phyloP scores from a whole-genome alignment of 1,140 invertebrate genomes.

The Chionoecetes opilio region DNA sequence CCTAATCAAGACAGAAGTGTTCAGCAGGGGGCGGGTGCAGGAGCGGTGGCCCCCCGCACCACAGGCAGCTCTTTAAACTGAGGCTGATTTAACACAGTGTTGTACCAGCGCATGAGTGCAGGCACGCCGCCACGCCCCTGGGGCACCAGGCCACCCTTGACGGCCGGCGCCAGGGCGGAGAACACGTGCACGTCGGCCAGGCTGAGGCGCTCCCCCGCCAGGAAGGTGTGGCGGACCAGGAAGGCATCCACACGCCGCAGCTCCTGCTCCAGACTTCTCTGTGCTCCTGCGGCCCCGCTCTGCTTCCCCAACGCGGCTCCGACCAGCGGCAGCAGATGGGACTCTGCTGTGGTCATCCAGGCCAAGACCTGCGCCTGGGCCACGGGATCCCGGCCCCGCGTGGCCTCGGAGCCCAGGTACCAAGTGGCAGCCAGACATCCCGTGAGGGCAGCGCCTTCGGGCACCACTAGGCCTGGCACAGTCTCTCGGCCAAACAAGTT shows the following conservation, averaged over 20 bases:
- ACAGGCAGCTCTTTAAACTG: slow-evolving; percentile 82
- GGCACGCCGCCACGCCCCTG: slow-evolving; percentile 59
- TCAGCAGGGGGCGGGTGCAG: neutral
- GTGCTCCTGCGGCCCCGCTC: slow-evolving; percentile 84
- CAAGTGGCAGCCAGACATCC: slow-evolving; percentile 83
- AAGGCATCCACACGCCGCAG: slow-evolving; percentile 84
- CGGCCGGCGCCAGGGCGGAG: slow-evolving; percentile 85
- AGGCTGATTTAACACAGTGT: slow-evolving; percentile 86
- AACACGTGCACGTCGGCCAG: slow-evolving; percentile 86
- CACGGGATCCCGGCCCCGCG: slow-evolving; percentile 72
- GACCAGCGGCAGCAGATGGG: slow-evolving; percentile 82
- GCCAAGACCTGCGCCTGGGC: slow-evolving; percentile 84
- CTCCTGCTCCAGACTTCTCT: slow-evolving; percentile 84
- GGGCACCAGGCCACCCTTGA: slow-evolving; percentile 83
- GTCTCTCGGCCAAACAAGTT: slow-evolving; percentile 48
- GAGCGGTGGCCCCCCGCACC: neutral
- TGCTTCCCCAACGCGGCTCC: slow-evolving; percentile 67
- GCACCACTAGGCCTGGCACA: slow-evolving; percentile 57
- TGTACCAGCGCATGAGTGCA: slow-evolving; percentile 85
- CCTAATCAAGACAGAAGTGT: too few relatives aligned
- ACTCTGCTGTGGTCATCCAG: slow-evolving; percentile 86
- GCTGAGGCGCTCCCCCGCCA: slow-evolving; percentile 86
- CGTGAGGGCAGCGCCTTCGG: slow-evolving; percentile 57
- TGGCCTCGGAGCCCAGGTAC: slow-evolving; percentile 81
- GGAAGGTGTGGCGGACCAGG: slow-evolving; percentile 85